These are phyloP conservation scores for Mythimna impura DNA, from an alignment of 2,888 invertebrate genomes.

Conservation along the genomic window DNA sequence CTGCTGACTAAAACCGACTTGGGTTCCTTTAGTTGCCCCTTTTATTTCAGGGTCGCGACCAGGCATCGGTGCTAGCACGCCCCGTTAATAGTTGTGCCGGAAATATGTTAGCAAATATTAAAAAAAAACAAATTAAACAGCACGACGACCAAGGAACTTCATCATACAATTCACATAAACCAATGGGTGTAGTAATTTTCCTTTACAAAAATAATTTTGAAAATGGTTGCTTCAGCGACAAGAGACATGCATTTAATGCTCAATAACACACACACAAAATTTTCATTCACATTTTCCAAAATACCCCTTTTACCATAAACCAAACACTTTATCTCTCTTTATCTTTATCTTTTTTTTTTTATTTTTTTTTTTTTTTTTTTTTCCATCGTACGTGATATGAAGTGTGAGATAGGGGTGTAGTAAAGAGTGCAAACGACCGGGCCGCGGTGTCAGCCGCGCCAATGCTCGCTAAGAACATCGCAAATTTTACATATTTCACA, in stretches of 20 bases:
- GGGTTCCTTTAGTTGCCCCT: no score
- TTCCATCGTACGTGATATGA: conserved; percentile 80
- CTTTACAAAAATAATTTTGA: background rate
- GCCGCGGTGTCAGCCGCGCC: conserved; percentile 83
- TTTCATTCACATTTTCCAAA: conserved; percentile 8
- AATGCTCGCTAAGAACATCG: conserved; percentile 81
- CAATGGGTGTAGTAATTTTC: no score
- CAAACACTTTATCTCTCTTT: conserved; percentile 49
- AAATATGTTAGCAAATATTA: background rate
- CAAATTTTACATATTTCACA: conserved; percentile 81
- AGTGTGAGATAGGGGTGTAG: conserved; percentile 87
- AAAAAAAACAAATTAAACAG: background rate
- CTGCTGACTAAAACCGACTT: no score
- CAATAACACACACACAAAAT: background rate
- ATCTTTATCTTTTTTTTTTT: no score
- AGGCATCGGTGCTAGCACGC: no score
- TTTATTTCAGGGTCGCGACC: no score
- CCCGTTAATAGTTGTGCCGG: no score
- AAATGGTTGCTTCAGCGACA: background rate
- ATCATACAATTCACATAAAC: no score
- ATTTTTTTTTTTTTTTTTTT: no score
- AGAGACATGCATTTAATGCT: background rate
- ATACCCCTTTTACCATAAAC: conserved; percentile 41
- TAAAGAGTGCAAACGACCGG: conserved; percentile 90
- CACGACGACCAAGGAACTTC: no score